phyloP scores from a whole-genome alignment of 2,888 invertebrate species.

The Amblyjoppa fuscipennis region DNA sequence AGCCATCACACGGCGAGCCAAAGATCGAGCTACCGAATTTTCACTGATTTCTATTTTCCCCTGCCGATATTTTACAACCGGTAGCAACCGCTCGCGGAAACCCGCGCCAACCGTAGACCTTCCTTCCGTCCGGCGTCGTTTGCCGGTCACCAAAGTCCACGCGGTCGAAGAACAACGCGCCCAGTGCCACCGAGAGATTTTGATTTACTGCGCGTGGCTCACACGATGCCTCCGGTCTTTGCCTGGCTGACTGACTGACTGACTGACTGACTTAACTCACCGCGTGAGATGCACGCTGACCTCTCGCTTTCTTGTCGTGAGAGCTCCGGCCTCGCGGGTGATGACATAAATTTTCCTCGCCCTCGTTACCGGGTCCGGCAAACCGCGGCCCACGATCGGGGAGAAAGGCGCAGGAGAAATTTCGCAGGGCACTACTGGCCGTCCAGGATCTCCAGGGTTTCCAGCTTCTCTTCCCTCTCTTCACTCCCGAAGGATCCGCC shows the following conservation, averaged over 20 bases:
- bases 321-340: conserved; percentile 1
- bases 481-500: conserved; percentile 44
- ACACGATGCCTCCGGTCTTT: conserved; percentile 44
- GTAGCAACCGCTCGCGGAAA: conserved; percentile 46
- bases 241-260: conserved; percentile 68
- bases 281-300: conserved; percentile 61
- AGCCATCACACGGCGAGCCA: conserved; percentile 52
- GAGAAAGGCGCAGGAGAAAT: conserved; percentile 58
- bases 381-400: conserved; percentile 47
- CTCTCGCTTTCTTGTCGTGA: conserved; percentile 42
- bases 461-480: conserved; percentile 24
- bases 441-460: conserved; percentile 41
- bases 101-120: conserved; percentile 57
- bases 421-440: conserved; percentile 12
- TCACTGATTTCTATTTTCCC: conserved; percentile 68
- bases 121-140: conserved; percentile 31
- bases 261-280: conserved; percentile 63
- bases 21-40: conserved; percentile 69
- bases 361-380: conserved; percentile 35
- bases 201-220: conserved; percentile 77
- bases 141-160: conserved; percentile 14
- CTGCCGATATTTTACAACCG: conserved; percentile 56
- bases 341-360: conserved; percentile 58
- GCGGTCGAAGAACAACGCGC: conserved; percentile 19
- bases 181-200: conserved; percentile 45